Percentiles rank a stretch among this genome's conserved stretches.
phyloP scores from a whole-genome alignment of 1,140 invertebrate genomes.

The Centruroides sculpturatus region DNA sequence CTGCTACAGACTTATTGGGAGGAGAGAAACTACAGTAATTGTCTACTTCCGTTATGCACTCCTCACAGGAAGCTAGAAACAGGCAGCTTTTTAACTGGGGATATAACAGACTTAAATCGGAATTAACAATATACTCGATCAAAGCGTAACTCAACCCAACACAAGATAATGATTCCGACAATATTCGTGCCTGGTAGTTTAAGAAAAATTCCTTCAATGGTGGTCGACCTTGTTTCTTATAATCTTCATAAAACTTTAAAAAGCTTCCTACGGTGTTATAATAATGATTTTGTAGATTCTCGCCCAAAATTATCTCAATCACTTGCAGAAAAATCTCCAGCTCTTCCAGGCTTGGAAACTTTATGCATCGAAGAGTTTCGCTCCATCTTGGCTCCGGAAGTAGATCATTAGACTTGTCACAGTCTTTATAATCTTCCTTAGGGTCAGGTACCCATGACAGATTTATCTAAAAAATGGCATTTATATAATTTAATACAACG shows the following conservation, averaged over 20 bases:
- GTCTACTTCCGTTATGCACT: constrained; percentile 35
- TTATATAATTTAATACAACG: too few species aligned
- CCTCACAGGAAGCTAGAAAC: constrained; percentile 68
- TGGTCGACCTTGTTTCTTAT: constrained; percentile 35
- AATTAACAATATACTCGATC: constrained; percentile 37
- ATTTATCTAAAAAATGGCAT: too few species aligned
- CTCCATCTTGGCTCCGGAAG: constrained; percentile 52
- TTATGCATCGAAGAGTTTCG: constrained; percentile 25
- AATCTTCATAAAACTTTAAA: constrained; percentile 29
- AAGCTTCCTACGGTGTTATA: constrained; percentile 80
- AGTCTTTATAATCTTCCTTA: constrained; percentile 2
- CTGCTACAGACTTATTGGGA: constrained; percentile 28
- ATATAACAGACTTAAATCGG: constrained; percentile 38
- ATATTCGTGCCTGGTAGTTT: constrained; percentile 59
- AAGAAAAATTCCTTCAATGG: constrained; percentile 50
- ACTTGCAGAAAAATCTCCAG: constrained; percentile 54
- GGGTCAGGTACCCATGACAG: not conserved
- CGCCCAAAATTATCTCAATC: constrained; percentile 56
- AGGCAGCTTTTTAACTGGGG: constrained; percentile 42
- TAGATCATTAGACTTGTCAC: constrained; percentile 28
- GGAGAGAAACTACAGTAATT: constrained; percentile 17
- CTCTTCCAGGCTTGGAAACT: constrained; percentile 14
- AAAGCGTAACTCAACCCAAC: constrained; percentile 71
- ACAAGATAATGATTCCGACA: constrained; percentile 62
- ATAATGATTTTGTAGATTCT: constrained; percentile 52